Percentiles rank a stretch among this genome's conserved stretches.
phyloP scores from a whole-genome alignment of 2,797 vertebrate species.

The Cottoperca gobio region DNA sequence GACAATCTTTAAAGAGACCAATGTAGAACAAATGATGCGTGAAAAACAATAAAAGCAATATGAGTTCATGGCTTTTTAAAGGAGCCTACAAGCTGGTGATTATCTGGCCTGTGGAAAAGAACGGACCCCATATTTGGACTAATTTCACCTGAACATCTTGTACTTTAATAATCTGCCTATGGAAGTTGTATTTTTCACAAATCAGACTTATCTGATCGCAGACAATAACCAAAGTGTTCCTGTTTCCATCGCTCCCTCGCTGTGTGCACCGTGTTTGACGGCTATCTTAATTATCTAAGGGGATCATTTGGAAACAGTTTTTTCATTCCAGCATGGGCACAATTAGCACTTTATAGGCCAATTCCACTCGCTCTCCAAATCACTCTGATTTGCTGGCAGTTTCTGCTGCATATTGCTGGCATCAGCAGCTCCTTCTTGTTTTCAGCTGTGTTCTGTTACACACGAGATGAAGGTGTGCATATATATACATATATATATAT shows the following conservation, averaged over 20 bases:
- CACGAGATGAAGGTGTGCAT: conserved; percentile 53
- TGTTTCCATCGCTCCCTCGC: conserved; percentile 39
- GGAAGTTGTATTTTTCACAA: neutral
- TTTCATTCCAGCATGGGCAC: conserved; percentile 61
- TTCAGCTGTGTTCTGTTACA: conserved; percentile 64
- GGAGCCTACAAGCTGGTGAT: conserved; percentile 58
- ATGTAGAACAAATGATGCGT: conserved; percentile 22
- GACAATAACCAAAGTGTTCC: conserved; percentile 26
- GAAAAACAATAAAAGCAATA: conserved; percentile 10
- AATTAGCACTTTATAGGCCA: conserved; percentile 72
- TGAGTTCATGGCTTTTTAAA: conserved; percentile 61
- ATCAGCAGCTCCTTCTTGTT: conserved; percentile 74
- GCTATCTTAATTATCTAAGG: conserved; percentile 55
- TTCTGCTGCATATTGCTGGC: conserved; percentile 60
- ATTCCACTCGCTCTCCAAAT: conserved; percentile 69
- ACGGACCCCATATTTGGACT: conserved; percentile 44
- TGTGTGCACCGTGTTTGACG: conserved; percentile 22
- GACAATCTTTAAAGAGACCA: conserved; percentile 43
- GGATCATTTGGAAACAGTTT: conserved; percentile 48
- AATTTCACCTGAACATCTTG: conserved; percentile 45
- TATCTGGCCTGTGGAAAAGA: conserved; percentile 63
- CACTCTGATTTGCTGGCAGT: conserved; percentile 67
- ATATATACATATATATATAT: too few relatives aligned
- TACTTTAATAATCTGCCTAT: neutral
- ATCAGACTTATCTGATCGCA: conserved; percentile 5